phyloP scores from a whole-genome alignment of 2,888 invertebrate species.

The Calliopum simillimum region DNA sequence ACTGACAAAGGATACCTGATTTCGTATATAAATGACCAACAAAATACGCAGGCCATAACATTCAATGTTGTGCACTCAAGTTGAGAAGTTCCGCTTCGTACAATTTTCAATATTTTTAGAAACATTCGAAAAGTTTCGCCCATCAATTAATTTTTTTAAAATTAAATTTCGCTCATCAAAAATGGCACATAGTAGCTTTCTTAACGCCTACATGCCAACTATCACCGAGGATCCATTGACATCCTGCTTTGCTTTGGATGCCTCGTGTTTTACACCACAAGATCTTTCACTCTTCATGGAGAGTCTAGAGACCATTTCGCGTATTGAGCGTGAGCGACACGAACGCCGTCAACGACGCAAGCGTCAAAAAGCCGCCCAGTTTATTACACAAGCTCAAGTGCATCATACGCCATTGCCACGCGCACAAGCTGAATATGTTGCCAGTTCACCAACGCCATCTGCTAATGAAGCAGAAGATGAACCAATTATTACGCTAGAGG shows the following conservation, averaged over 20 bases:
- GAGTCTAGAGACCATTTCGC: conserved; percentile 55
- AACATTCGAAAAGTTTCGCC: too few species aligned
- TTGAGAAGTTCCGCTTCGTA: too few species aligned
- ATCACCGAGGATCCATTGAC: conserved; percentile 18
- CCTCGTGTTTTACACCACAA: conserved; percentile 38
- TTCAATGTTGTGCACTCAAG: too few species aligned
- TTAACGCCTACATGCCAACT: conserved; percentile 14
- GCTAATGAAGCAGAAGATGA: conserved; percentile 52
- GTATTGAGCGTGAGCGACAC: conserved; percentile 45
- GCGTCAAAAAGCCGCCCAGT: neutral
- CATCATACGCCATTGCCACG: neutral
- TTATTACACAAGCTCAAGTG: neutral
- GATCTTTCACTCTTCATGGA: conserved; percentile 56
- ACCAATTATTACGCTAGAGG: conserved; percentile 47
- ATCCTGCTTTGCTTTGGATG: conserved; percentile 41
- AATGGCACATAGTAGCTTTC: conserved; percentile 34
- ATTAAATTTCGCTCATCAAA: neutral
- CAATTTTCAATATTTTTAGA: too few species aligned
- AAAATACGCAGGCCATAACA: too few species aligned
- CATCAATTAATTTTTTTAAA: too few species aligned
- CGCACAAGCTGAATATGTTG: neutral
- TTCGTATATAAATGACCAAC: too few species aligned
- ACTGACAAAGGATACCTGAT: too few species aligned
- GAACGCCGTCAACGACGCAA: conserved; percentile 26
- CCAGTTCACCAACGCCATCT: conserved; percentile 42